phyloP scores from a whole-genome alignment of 2,113 vertebrate species.

The Uria aalge region DNA sequence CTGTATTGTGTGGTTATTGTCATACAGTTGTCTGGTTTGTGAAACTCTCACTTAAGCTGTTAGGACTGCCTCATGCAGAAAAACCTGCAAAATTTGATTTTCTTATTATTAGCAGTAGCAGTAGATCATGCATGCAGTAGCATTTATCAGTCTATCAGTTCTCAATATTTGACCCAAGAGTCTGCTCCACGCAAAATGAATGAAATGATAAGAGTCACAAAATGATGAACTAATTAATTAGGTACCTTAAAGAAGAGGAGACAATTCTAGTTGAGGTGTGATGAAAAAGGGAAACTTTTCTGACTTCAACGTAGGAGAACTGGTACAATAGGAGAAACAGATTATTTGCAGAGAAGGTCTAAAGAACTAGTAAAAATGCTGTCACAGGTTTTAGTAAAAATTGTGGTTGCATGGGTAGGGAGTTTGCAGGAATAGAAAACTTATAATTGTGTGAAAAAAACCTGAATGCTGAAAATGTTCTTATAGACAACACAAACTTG shows the following conservation, averaged over 20 bases:
- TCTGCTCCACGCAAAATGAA: background rate
- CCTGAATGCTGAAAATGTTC: background rate
- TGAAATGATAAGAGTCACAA: background rate
- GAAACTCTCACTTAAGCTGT: background rate
- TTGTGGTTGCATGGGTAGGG: background rate
- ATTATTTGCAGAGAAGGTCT: background rate
- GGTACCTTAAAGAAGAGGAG: background rate
- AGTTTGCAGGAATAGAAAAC: background rate
- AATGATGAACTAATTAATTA: background rate
- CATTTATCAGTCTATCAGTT: background rate
- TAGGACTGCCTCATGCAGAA: background rate
- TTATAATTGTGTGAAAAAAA: background rate
- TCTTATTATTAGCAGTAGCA: background rate
- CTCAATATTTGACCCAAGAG: background rate
- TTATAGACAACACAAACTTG: background rate
- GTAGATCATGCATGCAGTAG: background rate
- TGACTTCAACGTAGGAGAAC: background rate
- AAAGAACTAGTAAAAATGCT: background rate
- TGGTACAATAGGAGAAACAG: background rate
- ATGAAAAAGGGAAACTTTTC: background rate
- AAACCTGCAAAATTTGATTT: background rate
- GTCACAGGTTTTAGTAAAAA: background rate
- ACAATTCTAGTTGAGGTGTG: background rate
- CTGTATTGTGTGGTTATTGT: background rate
- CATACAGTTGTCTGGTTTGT: background rate